A percentile compares a stretch with the other conserved stretches of the same genome.
Conservation (phyloP, 2,797 vertebrate species). For the Atherinosoma microstoma region DNA sequence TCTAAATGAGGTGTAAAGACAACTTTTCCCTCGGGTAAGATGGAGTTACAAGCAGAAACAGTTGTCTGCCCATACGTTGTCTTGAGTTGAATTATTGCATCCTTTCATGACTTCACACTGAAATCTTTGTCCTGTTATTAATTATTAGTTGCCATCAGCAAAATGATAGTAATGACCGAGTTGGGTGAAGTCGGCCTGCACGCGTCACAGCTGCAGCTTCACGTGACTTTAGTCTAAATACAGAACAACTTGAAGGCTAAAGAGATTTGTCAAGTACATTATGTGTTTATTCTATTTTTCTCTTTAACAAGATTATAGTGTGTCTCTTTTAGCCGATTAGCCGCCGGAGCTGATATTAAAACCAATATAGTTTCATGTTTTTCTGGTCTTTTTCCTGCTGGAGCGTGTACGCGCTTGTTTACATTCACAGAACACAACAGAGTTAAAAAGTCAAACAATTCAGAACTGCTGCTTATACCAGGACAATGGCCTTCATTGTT, state of each 20-base stretch:
- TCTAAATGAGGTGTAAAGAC: background rate
- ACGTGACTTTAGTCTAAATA: conserved; percentile 12
- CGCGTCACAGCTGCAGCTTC: background rate
- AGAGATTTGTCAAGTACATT: background rate
- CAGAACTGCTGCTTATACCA: background rate
- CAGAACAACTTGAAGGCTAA: background rate
- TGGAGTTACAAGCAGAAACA: background rate
- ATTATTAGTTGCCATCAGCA: background rate
- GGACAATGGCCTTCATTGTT: conserved; percentile 17
- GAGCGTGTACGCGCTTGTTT: no score
- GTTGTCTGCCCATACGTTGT: background rate
- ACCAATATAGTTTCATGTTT: background rate
- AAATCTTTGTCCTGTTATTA: background rate
- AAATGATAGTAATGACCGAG: background rate
- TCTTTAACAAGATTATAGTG: background rate
- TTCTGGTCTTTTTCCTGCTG: background rate
- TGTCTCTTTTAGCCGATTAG: background rate
- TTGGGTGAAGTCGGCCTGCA: background rate
- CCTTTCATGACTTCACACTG: background rate
- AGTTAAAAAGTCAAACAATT: conserved; percentile 2
- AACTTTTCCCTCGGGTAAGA: background rate
- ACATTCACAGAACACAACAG: conserved; percentile 4
- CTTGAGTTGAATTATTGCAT: background rate
- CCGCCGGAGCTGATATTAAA: background rate
- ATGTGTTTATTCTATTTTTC: background rate